These are phyloP conservation scores for Ditula angustiorana DNA, from an alignment of 2,888 invertebrate species.

Conservation along the genomic window DNA sequence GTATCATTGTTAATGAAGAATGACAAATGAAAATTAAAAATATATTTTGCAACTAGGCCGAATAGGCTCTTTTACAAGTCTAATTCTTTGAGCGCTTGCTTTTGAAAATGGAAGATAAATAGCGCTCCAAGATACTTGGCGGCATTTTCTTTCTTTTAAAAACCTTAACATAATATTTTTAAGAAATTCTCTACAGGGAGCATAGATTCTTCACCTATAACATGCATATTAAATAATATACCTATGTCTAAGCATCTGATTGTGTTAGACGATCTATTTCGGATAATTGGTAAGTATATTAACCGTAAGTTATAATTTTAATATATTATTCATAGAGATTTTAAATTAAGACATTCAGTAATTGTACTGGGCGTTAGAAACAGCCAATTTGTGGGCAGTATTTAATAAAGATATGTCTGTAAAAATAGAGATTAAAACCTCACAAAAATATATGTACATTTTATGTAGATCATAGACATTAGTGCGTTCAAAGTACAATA, in stretches of 20 bases:
- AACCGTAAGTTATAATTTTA: conserved; percentile 6
- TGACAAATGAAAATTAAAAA: too few species aligned
- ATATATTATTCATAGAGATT: not conserved
- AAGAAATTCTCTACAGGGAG: conserved; percentile 47
- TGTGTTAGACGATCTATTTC: conserved; percentile 15
- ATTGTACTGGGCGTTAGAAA: conserved; percentile 20
- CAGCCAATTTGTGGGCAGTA: conserved; percentile 6
- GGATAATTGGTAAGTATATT: not conserved
- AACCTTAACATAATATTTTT: conserved; percentile 12
- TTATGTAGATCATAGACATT: conserved; percentile 51
- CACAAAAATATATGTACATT: not conserved
- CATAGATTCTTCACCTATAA: conserved; percentile 8
- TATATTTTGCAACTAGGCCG: too few species aligned
- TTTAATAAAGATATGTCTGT: conserved; percentile 7
- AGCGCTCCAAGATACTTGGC: too few species aligned
- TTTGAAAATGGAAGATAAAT: too few species aligned
- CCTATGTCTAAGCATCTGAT: too few species aligned
- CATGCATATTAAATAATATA: not conserved
- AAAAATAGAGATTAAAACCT: not conserved
- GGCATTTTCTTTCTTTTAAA: too few species aligned
- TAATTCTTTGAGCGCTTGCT: too few species aligned
- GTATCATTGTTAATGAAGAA: too few species aligned
- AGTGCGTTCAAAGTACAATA: conserved; percentile 49
- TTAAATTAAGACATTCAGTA: conserved; percentile 4
- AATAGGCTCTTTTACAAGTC: too few species aligned